Evolutionary conservation across 2,888 invertebrate genomes (phyloP).

Genomic region (Apodemia hepburni): DNA sequence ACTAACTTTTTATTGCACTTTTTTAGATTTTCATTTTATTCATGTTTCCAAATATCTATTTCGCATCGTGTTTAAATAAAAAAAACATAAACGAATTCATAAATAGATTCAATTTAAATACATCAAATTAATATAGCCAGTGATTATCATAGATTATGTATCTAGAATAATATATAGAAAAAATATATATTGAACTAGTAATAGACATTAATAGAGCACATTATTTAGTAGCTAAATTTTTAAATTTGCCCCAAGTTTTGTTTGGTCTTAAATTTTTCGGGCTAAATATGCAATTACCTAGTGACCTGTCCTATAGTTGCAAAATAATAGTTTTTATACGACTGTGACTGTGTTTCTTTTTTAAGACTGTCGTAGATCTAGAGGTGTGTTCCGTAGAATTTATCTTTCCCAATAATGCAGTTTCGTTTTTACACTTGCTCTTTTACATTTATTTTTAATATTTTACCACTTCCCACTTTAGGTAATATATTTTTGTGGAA

Average conservation of each 20-base stretch:
- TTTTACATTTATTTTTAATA: slow-evolving; percentile 24
- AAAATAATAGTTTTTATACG: slow-evolving; percentile 56
- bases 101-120: slow-evolving; percentile 34
- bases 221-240: slow-evolving; percentile 57
- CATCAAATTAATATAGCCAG: slow-evolving; percentile 47
- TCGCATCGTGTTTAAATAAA: slow-evolving; percentile 71
- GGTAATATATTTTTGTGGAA: background rate
- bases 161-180: slow-evolving; percentile 36
- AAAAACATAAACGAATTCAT: slow-evolving; percentile 36
- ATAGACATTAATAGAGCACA: slow-evolving; percentile 61
- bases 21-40: slow-evolving; percentile 58
- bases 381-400: slow-evolving; percentile 46
- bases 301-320: slow-evolving; percentile 79
- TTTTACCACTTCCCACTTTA: slow-evolving; percentile 5
- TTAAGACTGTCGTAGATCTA: slow-evolving; percentile 52
- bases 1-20: slow-evolving; percentile 75
- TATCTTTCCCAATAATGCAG: slow-evolving; percentile 49
- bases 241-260: slow-evolving; percentile 54
- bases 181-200: slow-evolving; percentile 41
- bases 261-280: slow-evolving; percentile 52
- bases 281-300: slow-evolving; percentile 43
- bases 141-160: slow-evolving; percentile 26
- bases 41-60: slow-evolving; percentile 62
- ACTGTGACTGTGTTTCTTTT: slow-evolving; percentile 52
- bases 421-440: slow-evolving; percentile 36